These are phyloP conservation scores for Lateolabrax maculatus DNA, from an alignment of 2,797 vertebrate genomes.

Conservation along the genomic window DNA sequence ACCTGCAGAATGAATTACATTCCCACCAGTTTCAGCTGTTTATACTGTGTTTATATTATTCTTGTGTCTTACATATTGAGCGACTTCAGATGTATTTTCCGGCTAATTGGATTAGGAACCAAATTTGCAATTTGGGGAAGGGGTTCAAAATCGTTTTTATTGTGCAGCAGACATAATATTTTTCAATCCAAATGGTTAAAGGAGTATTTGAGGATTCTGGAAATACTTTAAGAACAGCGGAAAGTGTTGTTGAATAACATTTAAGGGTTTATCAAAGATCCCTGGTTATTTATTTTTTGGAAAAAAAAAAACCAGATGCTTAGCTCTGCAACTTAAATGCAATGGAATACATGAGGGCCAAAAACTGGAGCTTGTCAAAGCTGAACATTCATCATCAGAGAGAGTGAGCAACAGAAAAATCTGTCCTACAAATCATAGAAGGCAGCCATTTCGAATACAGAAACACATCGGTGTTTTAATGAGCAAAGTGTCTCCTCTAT, in stretches of 20 bases:
- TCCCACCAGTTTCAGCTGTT: neutral
- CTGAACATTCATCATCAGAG: slow-evolving; percentile 31
- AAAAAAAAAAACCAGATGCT: slow-evolving; percentile 4
- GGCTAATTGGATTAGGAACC: neutral
- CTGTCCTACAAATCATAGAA: slow-evolving; percentile 32
- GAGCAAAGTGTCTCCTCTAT: slow-evolving; percentile 12
- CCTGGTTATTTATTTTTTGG: neutral
- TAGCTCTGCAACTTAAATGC: slow-evolving; percentile 1
- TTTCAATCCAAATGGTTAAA: slow-evolving; percentile 3
- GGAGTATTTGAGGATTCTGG: neutral
- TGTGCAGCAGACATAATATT: neutral
- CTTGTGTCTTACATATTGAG: neutral
- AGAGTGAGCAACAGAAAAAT: slow-evolving; percentile 37
- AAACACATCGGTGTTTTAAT: slow-evolving; percentile 41
- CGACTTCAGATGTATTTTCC: neutral
- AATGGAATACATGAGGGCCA: neutral
- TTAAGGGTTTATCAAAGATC: slow-evolving; percentile 7
- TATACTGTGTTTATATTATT: neutral
- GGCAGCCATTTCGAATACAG: slow-evolving; percentile 25
- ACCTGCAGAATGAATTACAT: neutral
- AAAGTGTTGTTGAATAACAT: neutral
- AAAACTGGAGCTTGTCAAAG: slow-evolving; percentile 15
- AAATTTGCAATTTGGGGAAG: neutral
- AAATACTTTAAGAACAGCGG: neutral
- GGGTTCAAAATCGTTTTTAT: neutral